A percentile compares a stretch with the other conserved stretches of the same genome.
Conservation (phyloP, 2,113 vertebrate genomes). For the Sorex fumeus region DNA sequence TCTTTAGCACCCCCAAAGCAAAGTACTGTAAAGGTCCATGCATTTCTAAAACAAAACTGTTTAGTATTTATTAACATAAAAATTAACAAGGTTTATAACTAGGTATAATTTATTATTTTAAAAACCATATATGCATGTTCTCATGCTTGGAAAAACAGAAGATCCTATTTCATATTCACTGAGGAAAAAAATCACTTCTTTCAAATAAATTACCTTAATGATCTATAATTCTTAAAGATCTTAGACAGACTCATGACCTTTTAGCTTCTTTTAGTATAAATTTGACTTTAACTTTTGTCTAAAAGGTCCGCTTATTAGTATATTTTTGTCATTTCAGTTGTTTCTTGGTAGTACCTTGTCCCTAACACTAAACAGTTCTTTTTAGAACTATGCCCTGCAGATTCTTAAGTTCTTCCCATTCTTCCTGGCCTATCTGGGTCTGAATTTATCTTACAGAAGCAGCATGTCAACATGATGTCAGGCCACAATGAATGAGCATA, state of each 20-base stretch:
- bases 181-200: slow-evolving; percentile 54
- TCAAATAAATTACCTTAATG: slow-evolving; percentile 20
- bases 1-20: slow-evolving; percentile 8
- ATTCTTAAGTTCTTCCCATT: not conserved
- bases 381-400: slow-evolving; percentile 5
- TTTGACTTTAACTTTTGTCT: slow-evolving; percentile 8
- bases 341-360: not conserved
- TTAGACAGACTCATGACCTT: not conserved
- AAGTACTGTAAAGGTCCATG: slow-evolving; percentile 41
- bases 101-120: slow-evolving; percentile 40
- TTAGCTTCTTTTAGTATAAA: not conserved
- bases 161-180: not conserved
- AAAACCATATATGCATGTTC: not conserved
- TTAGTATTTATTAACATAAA: not conserved
- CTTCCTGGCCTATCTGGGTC: not conserved
- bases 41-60: slow-evolving; percentile 7
- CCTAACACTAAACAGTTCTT: slow-evolving; percentile 10
- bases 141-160: not conserved
- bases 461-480: not conserved
- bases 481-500: not conserved
- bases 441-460: slow-evolving; percentile 47
- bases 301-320: not conserved
- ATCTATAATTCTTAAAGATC: not conserved
- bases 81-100: not conserved
- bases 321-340: not conserved